Evolutionary conservation across 37 sponge, comb jelly and placozoan species (phyloP), one percentile per base, ranked within the genome.

Genomic region (Diacarnus erythraeanus): DNA sequence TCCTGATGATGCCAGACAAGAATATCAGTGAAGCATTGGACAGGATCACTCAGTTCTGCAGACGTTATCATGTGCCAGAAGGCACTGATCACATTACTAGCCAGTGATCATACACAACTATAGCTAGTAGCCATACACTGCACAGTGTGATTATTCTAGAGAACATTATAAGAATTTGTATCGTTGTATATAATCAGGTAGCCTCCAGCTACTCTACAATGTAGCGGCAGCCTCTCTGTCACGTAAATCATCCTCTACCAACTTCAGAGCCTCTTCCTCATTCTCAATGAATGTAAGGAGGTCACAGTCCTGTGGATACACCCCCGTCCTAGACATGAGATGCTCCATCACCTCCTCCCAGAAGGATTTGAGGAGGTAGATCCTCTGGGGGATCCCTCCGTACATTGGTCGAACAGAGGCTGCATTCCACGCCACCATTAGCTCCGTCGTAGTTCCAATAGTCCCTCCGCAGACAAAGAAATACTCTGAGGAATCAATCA

Each of bases 391-490:
- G 22, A 60, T 22, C 2, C 76, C 69, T 12, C 89, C 82, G 37
- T 42, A 68, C 47, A 72, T 18, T 0, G 80, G 63, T 17, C 83
- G 44, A 8, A 81, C 30, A 20, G 75, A 31, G 22, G 77, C 72
- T 2, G 44, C 43, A n/a, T 87, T 80, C 91, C 84, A 83, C 0
- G 63, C 80, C 18, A 83, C 64, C 33, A 94, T 20, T 22, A 87
- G 58, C 39, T 94, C 94, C 1, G 86, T 80, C 12, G 87, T 18
- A 0, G 94, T 94, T 2, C 94, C 94, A 42, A 90, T 82, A 20
- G 77, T 81, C 0, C 94, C 94, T 1, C 88, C 86, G 36, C 83
- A 72, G 18, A 69, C 86, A 18, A 90, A 1, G 21, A 85, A 78
- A 31, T 87, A 80, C 75, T 83, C 68, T 38, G 88, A 80, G 21